Conservation (phyloP, 1,140 invertebrate species). For the Xylocopa sonorina region DNA sequence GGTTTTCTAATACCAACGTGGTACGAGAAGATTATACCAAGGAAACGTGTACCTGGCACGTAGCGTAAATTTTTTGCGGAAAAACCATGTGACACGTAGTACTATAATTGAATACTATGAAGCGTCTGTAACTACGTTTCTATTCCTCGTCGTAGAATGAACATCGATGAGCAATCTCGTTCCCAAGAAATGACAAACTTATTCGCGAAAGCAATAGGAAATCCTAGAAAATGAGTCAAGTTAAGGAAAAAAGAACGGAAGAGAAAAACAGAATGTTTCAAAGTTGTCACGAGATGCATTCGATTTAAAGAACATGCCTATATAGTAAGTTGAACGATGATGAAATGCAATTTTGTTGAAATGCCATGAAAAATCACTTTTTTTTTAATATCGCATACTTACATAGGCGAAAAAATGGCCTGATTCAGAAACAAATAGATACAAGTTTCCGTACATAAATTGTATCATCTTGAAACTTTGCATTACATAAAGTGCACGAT, state of each 20-base stretch:
- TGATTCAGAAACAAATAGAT: not conserved
- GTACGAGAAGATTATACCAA: no score
- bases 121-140: not conserved
- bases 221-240: not conserved
- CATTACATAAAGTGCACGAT: not conserved
- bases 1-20: not conserved
- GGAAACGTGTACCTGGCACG: no score
- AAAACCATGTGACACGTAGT: not conserved
- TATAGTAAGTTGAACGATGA: not conserved
- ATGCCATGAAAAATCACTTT: not conserved
- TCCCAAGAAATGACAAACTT: slow-evolving; percentile 4
- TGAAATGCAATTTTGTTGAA: not conserved
- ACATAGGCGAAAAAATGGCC: not conserved
- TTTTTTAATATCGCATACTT: not conserved
- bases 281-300: not conserved
- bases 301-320: not conserved
- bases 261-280: not conserved
- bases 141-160: not conserved
- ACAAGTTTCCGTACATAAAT: not conserved
- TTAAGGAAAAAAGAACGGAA: not conserved
- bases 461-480: not conserved
- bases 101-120: not conserved
- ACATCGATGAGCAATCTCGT: not conserved
- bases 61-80: not conserved
- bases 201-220: not conserved